Evolutionary conservation across 2,113 vertebrate genomes (phyloP), one percentile per base, ranked within the genome.

Genomic region (Chamaetylas fuelleborni): DNA sequence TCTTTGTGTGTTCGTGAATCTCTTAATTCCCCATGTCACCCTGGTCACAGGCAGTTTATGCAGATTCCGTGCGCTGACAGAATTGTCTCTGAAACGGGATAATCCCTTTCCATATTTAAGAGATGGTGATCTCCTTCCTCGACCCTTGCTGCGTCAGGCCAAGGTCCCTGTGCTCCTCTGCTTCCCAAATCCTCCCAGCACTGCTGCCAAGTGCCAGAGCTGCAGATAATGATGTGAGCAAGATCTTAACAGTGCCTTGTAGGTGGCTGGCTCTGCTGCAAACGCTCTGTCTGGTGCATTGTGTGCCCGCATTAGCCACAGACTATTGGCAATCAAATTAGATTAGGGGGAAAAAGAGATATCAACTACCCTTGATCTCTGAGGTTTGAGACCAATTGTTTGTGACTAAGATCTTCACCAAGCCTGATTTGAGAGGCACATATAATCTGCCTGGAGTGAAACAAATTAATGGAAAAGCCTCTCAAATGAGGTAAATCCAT

Each of bases 391-490:
- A 90, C 76, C 96, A 92, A 97, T 96, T 97, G 96, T 95, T 97
- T 96, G 94, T 95, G 96, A 97, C 96, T 93, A 70, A 96, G 92
- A 96, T 97, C 92, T 90, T 88, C 88, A 58, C 94, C 92, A 96
- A 94, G 96, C 90, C 94, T 88, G 80, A 88, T 95, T 94, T 94
- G 96, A 95, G 93, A 94, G 96, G 92, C 96, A 95, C 76, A 43
- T 66, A 96, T 90, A 96, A 96, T 94, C 93, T 92, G 88, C 96
- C 95, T 94, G 94, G 92, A 95, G 95, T 96, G 96, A 97, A 93
- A 95, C 88, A 96, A 96, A 96, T 95, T 95, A 97, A 93, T 95
- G 91, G 96, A 93, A 96, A 97, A 97, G 92, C 95, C 91, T 94
- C 94, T 97, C 92, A 96, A 95, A 97, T 74, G 95, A 97, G 88